Evolutionary conservation across 2,797 vertebrate genomes (phyloP).

Genomic region (Passerculus sandwichensis): DNA sequence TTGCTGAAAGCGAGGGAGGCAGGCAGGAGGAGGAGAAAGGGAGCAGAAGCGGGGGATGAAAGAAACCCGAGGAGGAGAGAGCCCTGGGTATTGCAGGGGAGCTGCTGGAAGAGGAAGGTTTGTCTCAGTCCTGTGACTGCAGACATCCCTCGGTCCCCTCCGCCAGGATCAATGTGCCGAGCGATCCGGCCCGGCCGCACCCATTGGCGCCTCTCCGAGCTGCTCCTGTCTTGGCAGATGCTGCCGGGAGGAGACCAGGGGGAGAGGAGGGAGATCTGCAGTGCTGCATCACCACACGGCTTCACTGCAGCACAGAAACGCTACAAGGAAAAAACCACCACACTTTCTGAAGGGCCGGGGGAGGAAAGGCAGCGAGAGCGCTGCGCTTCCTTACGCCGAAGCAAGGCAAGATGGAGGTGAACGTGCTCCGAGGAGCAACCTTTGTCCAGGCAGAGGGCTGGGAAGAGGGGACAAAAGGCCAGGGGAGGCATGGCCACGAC

Average conservation of each 20-base stretch:
- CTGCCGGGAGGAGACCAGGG: slow-evolving; percentile 1
- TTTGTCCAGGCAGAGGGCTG: neutral
- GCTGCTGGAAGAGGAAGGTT: slow-evolving; percentile 6
- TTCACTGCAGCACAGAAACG: slow-evolving; percentile 44
- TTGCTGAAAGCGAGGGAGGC: neutral
- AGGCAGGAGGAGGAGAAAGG: neutral
- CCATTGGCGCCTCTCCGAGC: slow-evolving; percentile 45
- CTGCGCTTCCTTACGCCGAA: accelerated
- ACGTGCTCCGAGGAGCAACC: neutral
- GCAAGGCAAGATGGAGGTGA: neutral
- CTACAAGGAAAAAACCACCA: neutral
- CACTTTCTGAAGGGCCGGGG: neutral
- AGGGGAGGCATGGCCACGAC: neutral
- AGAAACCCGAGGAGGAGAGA: neutral
- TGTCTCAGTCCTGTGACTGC: neutral
- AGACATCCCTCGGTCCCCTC: neutral
- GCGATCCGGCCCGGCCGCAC: slow-evolving; percentile 45
- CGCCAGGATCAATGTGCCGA: slow-evolving; percentile 1
- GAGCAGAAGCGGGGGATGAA: neutral
- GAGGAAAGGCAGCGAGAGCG: neutral
- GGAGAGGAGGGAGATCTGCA: slow-evolving; percentile 62
- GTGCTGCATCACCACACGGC: slow-evolving; percentile 47
- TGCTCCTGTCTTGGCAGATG: slow-evolving; percentile 55
- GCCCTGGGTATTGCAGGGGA: neutral
- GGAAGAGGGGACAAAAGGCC: slow-evolving; percentile 5